phyloP scores from a whole-genome alignment of 2,113 vertebrate genomes.

The Amphiprion percula region DNA sequence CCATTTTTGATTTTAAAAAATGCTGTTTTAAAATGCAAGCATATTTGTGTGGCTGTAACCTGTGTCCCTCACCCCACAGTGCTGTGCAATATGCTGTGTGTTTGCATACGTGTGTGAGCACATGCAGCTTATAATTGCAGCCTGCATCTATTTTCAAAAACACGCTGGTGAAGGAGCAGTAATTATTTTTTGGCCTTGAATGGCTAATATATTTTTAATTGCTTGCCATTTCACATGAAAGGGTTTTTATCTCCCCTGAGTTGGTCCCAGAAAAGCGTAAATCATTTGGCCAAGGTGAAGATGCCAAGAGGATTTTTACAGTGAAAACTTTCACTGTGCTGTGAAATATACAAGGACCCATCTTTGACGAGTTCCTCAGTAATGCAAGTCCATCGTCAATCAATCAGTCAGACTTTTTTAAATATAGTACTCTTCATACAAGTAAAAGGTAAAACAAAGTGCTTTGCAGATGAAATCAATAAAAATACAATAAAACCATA shows the following conservation, averaged over 20 bases:
- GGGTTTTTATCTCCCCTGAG: constrained; percentile 59
- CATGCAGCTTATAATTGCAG: constrained; percentile 63
- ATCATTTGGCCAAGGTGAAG: constrained; percentile 66
- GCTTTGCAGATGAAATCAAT: too few species aligned
- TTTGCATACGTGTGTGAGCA: constrained; percentile 34
- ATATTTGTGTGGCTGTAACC: background rate
- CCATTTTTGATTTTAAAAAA: too few species aligned
- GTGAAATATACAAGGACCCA: constrained; percentile 12
- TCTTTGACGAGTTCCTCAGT: constrained; percentile 6
- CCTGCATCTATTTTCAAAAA: constrained; percentile 73
- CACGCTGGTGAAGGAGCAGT: constrained; percentile 73
- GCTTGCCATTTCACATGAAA: constrained; percentile 70
- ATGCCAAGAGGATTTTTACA: constrained; percentile 20
- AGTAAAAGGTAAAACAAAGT: too few species aligned
- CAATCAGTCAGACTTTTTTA: background rate
- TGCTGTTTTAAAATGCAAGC: too few species aligned
- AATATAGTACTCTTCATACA: background rate
- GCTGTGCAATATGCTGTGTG: constrained; percentile 8
- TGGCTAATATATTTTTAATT: constrained; percentile 80
- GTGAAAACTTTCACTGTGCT: constrained; percentile 18
- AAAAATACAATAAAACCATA: too few species aligned
- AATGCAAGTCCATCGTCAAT: constrained; percentile 10
- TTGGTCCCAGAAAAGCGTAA: constrained; percentile 56
- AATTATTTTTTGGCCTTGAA: constrained; percentile 81
- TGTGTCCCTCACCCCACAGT: background rate